Evolutionary conservation across 37 sponge, comb jelly and placozoan genomes (phyloP).

Genomic region (Corticium candelabrum): DNA sequence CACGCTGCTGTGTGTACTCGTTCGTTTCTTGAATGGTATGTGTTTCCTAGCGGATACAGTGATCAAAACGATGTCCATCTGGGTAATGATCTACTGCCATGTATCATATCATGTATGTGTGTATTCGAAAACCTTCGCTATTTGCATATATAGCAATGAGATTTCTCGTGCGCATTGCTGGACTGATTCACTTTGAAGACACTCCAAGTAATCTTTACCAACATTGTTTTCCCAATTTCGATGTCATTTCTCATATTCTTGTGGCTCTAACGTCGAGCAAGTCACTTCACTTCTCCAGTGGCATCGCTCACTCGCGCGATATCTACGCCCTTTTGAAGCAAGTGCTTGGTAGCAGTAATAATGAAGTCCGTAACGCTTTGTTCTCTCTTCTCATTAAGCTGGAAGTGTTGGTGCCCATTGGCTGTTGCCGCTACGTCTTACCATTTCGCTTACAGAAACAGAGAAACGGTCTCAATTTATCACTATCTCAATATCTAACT

Average conservation of each 20-base stretch:
- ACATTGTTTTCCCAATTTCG: background rate
- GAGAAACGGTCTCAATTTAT: background rate
- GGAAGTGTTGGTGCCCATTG: background rate
- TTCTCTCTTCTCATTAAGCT: background rate
- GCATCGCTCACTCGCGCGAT: background rate
- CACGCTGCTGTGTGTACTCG: too few relatives aligned
- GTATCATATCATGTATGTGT: too few relatives aligned
- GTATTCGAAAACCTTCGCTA: too few relatives aligned
- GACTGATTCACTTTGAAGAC: background rate
- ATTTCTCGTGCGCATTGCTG: background rate
- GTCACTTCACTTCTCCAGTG: background rate
- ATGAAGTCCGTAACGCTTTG: background rate
- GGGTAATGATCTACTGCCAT: too few relatives aligned
- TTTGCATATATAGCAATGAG: slow-evolving; percentile 1
- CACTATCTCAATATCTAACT: background rate
- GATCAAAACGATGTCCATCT: too few relatives aligned
- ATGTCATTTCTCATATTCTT: background rate
- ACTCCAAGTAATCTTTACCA: background rate
- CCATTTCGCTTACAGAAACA: background rate
- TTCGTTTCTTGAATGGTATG: too few relatives aligned
- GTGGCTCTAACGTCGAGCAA: background rate
- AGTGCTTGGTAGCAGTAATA: background rate
- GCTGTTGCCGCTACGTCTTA: background rate
- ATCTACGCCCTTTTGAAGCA: background rate
- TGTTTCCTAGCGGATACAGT: too few relatives aligned